These are phyloP conservation scores for Acanthococcus lagerstroemiae DNA, from an alignment of 2,888 invertebrate species.

Conservation along the genomic window DNA sequence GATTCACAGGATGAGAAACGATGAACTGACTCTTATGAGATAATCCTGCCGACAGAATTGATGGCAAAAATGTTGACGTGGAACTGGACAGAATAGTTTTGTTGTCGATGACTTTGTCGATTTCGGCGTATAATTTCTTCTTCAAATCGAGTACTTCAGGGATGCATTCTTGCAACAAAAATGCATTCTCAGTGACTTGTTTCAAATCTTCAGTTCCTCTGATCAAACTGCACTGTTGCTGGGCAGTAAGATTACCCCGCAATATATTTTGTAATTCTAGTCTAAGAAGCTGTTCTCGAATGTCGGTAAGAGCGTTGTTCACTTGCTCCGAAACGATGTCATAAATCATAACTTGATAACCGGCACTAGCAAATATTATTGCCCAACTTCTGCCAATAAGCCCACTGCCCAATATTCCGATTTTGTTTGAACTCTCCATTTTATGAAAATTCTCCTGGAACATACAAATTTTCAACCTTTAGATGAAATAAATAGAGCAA, in stretches of 20 bases:
- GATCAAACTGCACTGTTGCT: conserved; percentile 66
- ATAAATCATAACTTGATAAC: conserved; percentile 77
- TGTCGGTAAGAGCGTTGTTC: conserved; percentile 59
- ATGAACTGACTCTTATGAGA: conserved; percentile 61
- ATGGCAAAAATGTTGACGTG: conserved; percentile 85
- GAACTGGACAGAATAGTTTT: conserved; percentile 81
- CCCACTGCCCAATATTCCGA: conserved; percentile 54
- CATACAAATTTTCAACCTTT: too few species aligned
- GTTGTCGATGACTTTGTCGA: conserved; percentile 67
- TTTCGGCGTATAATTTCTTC: conserved; percentile 60
- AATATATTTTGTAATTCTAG: conserved; percentile 63
- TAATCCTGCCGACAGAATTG: conserved; percentile 69
- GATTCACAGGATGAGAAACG: conserved; percentile 90
- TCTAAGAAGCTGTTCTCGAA: conserved; percentile 58
- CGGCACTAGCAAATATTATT: conserved; percentile 88
- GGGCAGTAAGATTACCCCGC: conserved; percentile 62
- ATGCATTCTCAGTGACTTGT: conserved; percentile 61
- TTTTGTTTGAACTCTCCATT: neutral
- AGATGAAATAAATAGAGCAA: too few species aligned
- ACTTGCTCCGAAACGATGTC: conserved; percentile 72
- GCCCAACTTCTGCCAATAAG: conserved; percentile 94
- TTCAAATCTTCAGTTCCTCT: conserved; percentile 61
- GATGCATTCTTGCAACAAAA: conserved; percentile 85
- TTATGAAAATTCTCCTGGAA: neutral
- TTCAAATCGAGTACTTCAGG: conserved; percentile 83